These are phyloP conservation scores for Beroe ovata DNA, from an alignment of 37 sponge, comb jelly and placozoan species.

Conservation along the genomic window DNA sequence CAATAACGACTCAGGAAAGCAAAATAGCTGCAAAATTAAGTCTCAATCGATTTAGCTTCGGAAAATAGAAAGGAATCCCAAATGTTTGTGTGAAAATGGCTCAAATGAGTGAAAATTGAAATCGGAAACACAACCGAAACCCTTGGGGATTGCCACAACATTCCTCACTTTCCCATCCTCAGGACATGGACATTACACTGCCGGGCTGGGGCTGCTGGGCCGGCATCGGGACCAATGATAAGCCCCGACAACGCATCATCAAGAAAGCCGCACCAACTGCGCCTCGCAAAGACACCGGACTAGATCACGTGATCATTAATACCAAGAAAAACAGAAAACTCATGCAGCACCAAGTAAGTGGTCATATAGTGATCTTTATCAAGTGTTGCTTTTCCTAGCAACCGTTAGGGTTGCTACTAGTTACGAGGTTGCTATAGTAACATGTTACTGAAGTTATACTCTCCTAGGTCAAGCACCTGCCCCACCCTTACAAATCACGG, in stretches of 20 bases:
- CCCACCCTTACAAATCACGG: slow-evolving; percentile 74
- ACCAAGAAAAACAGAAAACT: slow-evolving; percentile 68
- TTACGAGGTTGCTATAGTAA: too few species aligned
- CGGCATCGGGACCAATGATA: slow-evolving; percentile 66
- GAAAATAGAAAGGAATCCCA: too few species aligned
- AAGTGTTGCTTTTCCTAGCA: too few species aligned
- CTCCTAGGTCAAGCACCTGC: slow-evolving; percentile 67
- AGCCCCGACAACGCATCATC: slow-evolving; percentile 37
- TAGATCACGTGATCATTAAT: slow-evolving; percentile 83
- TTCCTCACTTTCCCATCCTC: background rate
- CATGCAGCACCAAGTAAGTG: background rate
- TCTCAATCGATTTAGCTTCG: too few species aligned
- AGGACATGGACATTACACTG: slow-evolving; percentile 70
- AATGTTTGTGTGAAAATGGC: too few species aligned
- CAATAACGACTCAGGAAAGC: too few species aligned
- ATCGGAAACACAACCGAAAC: too few species aligned
- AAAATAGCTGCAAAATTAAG: too few species aligned
- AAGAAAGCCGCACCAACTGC: slow-evolving; percentile 60
- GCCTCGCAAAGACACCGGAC: slow-evolving; percentile 72
- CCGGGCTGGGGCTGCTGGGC: slow-evolving; percentile 95
- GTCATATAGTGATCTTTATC: background rate
- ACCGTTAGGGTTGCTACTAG: too few species aligned
- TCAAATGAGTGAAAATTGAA: too few species aligned
- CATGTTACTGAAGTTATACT: too few species aligned
- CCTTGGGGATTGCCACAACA: too few species aligned